phyloP scores from a whole-genome alignment of 2,888 invertebrate genomes.

The Morpho helenor region DNA sequence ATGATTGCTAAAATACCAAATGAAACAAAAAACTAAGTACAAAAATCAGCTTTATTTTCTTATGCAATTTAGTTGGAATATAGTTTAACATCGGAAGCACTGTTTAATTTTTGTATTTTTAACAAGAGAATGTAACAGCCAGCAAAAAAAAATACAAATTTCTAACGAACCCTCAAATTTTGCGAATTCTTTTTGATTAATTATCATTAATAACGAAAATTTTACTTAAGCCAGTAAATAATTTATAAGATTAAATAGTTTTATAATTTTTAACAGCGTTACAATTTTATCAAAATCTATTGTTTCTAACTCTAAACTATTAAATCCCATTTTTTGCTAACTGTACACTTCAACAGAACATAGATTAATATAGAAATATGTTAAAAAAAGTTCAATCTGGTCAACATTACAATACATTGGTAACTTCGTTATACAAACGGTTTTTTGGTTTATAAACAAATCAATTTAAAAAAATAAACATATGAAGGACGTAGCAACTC shows the following conservation, averaged over 20 bases:
- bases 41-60: conserved; percentile 12
- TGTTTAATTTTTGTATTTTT: not conserved
- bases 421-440: conserved; percentile 15
- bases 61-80: conserved; percentile 2
- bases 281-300: too few relatives aligned
- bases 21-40: not conserved
- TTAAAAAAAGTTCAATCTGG: not conserved
- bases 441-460: not conserved
- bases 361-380: not conserved
- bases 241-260: too few relatives aligned
- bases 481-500: conserved; percentile 10
- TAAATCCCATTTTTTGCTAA: conserved; percentile 4
- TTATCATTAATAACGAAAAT: too few relatives aligned
- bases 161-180: too few relatives aligned
- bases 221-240: too few relatives aligned
- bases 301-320: too few relatives aligned
- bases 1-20: too few relatives aligned
- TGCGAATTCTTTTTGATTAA: too few relatives aligned
- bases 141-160: not conserved
- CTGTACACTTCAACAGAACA: conserved; percentile 6
- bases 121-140: not conserved
- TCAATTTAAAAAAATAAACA: conserved; percentile 12
- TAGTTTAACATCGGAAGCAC: conserved; percentile 11
- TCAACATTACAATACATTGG: conserved; percentile 21
- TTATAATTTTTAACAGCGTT: too few relatives aligned